Base-by-base conservation (phyloP, 2,888 invertebrate genomes). In the Cotesia congregata region DNA sequence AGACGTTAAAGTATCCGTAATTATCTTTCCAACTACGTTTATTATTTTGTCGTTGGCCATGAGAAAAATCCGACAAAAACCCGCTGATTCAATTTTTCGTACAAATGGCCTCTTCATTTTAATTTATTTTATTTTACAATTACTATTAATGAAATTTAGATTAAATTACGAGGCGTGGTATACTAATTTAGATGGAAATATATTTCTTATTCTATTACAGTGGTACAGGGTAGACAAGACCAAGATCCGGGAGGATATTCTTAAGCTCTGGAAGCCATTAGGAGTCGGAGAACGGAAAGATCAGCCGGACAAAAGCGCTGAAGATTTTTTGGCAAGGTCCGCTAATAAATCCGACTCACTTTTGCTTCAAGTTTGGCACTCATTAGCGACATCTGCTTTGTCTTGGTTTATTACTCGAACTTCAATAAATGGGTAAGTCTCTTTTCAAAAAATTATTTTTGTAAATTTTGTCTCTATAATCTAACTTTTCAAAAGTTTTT, bases 341-440 rank as follows among this genome's bases (percentile, higher is more conserved):
- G 93, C 93, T 81, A 94, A 95, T 82, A 95, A 96, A 88, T 95
- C 96, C 2, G 95, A 96, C 83, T 95, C 95, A 92, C 90, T 98
- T 76, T 94, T 97, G 90, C 93, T 95, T 39, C 97, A 99, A 90
- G 91, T 98, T 79, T 97, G 96, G 94, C 96, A 98, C 90, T 93
- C 96, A 60, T 84, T 98, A 60, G 96, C 95, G 15, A 94, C 95
- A 84, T 93, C 95, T n/a, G 90, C 98, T 62, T 92, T 98, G 20
- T 94, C 95, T 80, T 93, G 95, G 90, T 97, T 98, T 91, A 95
- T 98, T 94, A 96, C 97, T 41, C 95, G 96, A 88, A 99, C 98
- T 1, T 97, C 97, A 83, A 96, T 98, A 81, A 99, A 98, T 91
- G 98, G 98, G 93, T 96, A 90, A 93, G 93, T 92, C 40, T 69